Evolutionary conservation across 1,140 invertebrate species (phyloP), one percentile per base, ranked within the genome.

Genomic region (Frieseomelitta varia): DNA sequence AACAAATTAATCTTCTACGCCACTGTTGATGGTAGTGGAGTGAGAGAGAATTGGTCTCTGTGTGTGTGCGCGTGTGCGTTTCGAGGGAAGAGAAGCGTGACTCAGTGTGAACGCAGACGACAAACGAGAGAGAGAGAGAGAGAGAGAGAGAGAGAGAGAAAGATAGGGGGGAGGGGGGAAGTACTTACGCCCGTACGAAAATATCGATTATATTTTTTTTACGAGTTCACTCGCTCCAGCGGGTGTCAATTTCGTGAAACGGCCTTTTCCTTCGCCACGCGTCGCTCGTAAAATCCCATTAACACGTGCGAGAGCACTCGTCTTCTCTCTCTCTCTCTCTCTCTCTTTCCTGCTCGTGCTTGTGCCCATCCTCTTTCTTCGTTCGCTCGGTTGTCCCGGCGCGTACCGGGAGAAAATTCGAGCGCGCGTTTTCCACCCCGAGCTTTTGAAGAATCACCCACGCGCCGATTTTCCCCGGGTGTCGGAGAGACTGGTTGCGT

Each of bases 131-230:
- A 51, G 51, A 30, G 11, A 11, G 47, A 15, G 47, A 27, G 55
- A 17, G 24, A 39, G n/a, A n/a, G n/a, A n/a, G n/a, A n/a, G n/a
- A 34, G 19, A 53, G 34, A 63, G 47, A n/a, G 27, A 71, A 47
- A 39, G 30, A n/a, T 39, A 65, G 27, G 72, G 79, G 68, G 34
- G 21, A 56, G 51, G 71, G 72, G 71, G 80, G 88, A 90, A 84
- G 89, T 90, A 90, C 86, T 91, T 89, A 77, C 83, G 69, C 84
- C 76, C 82, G 87, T 87, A 90, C 89, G 81, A 91, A 90, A 92
- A 92, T 92, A 92, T 92, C 87, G 91, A 92, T 92, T 91, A 90
- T 91, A 88, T 87, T 90, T 89, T 88, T 30, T 91, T 92, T 91
- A 89, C 83, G 80, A 84, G 85, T 86, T 88, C 87, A 87, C 81